Base-by-base conservation (phyloP, 30 jellyfish, hydroid and myxozoan genomes). In the Pelagia noctiluca region DNA sequence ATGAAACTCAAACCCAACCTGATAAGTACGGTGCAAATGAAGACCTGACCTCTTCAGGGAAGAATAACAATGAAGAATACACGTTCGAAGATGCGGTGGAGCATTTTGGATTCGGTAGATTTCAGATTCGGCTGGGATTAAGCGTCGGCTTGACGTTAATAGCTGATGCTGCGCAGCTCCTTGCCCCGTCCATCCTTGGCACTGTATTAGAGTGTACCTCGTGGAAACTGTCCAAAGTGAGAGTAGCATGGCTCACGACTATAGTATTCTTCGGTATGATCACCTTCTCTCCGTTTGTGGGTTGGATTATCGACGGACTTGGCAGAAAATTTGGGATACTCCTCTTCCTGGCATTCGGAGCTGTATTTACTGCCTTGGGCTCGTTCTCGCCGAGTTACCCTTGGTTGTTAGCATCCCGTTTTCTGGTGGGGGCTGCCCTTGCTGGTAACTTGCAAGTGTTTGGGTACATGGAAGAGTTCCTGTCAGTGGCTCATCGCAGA, bases 21-120 rank as follows among this genome's bases (percentile, higher is more conserved):
- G n/a, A n/a, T n/a, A n/a, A n/a, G n/a, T n/a, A n/a, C n/a, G n/a
- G n/a, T n/a, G n/a, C n/a, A n/a, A n/a, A n/a, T n/a, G n/a, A n/a
- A n/a, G n/a, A n/a, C n/a, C n/a, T n/a, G n/a, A n/a, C n/a, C n/a
- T n/a, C n/a, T n/a, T n/a, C n/a, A n/a, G n/a, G n/a, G n/a, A n/a
- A n/a, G n/a, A 8, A 42, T 5, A 8, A 42, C 8, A 16, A 28
- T 50, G 35, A 80, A 64, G 64, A 49, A 22, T 82, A 82, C 65
- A 68, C 92, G 23, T 82, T 82, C 35, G 92, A 82, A 35, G 86
- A 82, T 22, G 92, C 92, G 13, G 92, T 82, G 34, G 92, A 82
- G 64, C 92, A 82, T 69, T 82, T 82, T 53, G 92, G 92, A 11
- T 82, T 82, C 48, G 92, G 92, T 28, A 82, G 80, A 62, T 82